phyloP scores from a whole-genome alignment of 2,113 vertebrate genomes.

The Ictalurus furcatus region DNA sequence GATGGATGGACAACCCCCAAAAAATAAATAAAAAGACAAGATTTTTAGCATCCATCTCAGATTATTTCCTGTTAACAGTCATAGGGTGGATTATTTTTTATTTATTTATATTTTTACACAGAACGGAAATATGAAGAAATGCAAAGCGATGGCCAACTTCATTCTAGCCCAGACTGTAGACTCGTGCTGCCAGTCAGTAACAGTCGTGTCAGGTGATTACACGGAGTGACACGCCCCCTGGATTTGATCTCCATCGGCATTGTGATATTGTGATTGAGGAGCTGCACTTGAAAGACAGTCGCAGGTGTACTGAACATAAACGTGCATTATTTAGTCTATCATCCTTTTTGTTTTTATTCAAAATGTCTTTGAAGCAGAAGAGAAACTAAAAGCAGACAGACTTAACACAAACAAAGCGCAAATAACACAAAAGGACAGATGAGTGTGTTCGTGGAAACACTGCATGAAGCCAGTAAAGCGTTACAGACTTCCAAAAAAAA shows the following conservation, averaged over 20 bases:
- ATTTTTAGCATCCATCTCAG: not conserved
- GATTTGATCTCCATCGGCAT: not conserved
- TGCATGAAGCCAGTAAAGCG: not conserved
- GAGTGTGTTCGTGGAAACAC: not conserved
- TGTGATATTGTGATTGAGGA: too few species aligned
- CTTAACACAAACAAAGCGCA: not conserved
- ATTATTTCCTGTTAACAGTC: too few species aligned
- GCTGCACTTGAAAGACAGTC: not conserved
- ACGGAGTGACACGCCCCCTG: not conserved
- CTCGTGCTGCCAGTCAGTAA: not conserved
- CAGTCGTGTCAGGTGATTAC: not conserved
- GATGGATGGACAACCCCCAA: not conserved
- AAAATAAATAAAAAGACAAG: not conserved
- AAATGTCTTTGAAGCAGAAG: not conserved
- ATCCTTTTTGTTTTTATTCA: not conserved
- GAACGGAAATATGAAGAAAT: not conserved
- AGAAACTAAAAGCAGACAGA: not conserved
- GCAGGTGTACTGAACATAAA: not conserved
- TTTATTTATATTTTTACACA: too few species aligned
- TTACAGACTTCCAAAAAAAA: not conserved
- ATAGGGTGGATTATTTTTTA: too few species aligned
- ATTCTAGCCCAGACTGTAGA: not conserved
- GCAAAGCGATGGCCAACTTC: not conserved
- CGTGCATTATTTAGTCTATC: not conserved
- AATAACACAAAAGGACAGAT: not conserved